Evolutionary conservation across 2,113 vertebrate genomes (phyloP).

Genomic region (Corvus moneduloides): DNA sequence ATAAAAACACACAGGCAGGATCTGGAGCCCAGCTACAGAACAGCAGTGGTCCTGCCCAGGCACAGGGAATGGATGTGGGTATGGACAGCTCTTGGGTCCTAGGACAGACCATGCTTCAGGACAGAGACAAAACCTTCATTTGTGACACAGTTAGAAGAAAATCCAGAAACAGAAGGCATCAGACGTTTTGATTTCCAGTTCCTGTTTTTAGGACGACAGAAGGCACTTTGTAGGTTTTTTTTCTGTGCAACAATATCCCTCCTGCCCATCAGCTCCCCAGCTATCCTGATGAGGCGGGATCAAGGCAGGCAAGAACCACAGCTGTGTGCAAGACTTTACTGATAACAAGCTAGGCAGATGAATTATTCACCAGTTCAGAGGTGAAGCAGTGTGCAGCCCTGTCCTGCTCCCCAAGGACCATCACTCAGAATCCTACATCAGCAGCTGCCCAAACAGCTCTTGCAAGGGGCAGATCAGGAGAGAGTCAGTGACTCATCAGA

Average conservation of each 20-base stretch:
- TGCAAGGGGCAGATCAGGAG: background rate
- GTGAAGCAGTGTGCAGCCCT: background rate
- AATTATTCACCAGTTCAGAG: background rate
- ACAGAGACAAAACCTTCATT: background rate
- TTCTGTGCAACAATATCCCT: background rate
- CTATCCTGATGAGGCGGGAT: background rate
- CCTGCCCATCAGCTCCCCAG: background rate
- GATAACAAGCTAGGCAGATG: background rate
- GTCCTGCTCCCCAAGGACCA: background rate
- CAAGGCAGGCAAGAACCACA: background rate
- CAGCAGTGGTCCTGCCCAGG: background rate
- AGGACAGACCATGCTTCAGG: background rate
- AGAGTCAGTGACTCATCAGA: conserved; percentile 40
- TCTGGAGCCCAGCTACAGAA: background rate
- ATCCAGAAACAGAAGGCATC: background rate
- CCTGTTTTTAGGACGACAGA: background rate
- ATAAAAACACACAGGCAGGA: background rate
- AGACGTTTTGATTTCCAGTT: background rate
- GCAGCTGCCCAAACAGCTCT: conserved; percentile 32
- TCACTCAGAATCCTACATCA: background rate
- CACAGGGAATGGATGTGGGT: background rate
- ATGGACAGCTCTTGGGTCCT: background rate
- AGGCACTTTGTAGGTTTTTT: background rate
- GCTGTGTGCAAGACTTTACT: background rate
- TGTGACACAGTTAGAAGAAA: background rate